Base-by-base conservation (phyloP, 2,797 vertebrate species). In the Novumbra hubbsi region DNA sequence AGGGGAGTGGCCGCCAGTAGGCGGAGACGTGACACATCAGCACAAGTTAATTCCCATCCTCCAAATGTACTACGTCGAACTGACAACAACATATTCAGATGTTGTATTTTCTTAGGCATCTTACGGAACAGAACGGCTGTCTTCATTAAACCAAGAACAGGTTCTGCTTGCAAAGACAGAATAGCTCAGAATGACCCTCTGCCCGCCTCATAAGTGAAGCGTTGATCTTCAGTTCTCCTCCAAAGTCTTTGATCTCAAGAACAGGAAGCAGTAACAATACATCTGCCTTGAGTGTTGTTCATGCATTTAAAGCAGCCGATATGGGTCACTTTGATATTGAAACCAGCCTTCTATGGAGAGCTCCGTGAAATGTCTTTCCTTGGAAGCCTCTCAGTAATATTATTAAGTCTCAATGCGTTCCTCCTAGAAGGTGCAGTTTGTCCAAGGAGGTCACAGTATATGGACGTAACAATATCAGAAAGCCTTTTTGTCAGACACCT, bases 281-380 rank as follows among this genome's bases (percentile, higher is more conserved):
- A 82, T 78, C 77, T 79, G 78, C 72, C 63, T 57, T 41, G 57
- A 75, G 65, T 45, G 77, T 69, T 75, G 77, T 66, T 78, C 72
- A 73, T 82, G 75, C 73, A 84, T 83, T 84, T 72, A 82, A 72
- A 76, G 57, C 75, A 78, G 73, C 71, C 34, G 27, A 63, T 27
- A 74, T 27, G 65, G 60, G 41, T 45, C 45, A 57, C 84, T 84
- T 86, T 84, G 84, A 84, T 76, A 82, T 82, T 80, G 76, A 82
- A 80, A 76, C 32, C 73, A 68, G 55, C 21, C 3, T 4, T 63
- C 68, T 60, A 62, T 66, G 52, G 49, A 27, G 48, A 71, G 12
- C 72, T 17, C 65, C 50, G 30, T 55, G 41, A 65, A 52, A 69
- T 19, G 67, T 24, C 63, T 73, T 68, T 69, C 69, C 60, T 74